phyloP scores from a whole-genome alignment of 2,797 vertebrate species.

The Lacerta viridis region DNA sequence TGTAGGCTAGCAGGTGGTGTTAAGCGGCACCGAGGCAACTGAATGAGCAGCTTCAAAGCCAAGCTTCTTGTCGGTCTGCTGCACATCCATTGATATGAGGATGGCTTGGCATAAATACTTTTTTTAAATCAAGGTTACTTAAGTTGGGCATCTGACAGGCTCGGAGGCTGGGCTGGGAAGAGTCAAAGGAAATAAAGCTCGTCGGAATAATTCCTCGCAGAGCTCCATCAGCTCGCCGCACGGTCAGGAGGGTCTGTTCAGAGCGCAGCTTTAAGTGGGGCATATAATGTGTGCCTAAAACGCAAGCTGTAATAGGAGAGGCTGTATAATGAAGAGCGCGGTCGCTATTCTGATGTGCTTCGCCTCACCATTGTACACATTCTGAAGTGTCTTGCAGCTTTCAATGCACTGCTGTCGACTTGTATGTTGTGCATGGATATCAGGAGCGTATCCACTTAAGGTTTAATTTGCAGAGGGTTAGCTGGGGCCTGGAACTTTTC shows the following conservation, averaged over 20 bases:
- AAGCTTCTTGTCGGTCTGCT: slow-evolving; percentile 45
- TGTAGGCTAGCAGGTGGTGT: slow-evolving; percentile 52
- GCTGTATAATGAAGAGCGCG: not conserved
- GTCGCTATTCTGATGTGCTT: not conserved
- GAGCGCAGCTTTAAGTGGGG: not conserved
- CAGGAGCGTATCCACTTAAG: not conserved
- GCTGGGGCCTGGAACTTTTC: not conserved
- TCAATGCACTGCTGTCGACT: not conserved
- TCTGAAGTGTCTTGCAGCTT: not conserved
- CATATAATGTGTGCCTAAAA: not conserved
- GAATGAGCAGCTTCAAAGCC: slow-evolving; percentile 42
- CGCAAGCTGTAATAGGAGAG: not conserved
- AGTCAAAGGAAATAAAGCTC: slow-evolving; percentile 19
- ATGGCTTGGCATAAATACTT: slow-evolving; percentile 42
- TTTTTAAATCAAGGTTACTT: not conserved
- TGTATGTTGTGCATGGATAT: not conserved
- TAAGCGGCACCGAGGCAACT: slow-evolving; percentile 35
- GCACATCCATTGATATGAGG: slow-evolving; percentile 17
- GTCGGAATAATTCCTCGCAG: slow-evolving; percentile 20
- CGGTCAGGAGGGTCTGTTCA: slow-evolving; percentile 3
- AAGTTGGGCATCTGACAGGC: slow-evolving; percentile 36
- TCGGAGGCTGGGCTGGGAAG: not conserved
- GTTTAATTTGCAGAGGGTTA: not conserved
- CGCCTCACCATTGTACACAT: not conserved
- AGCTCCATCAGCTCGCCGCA: slow-evolving; percentile 2